Base-by-base conservation (phyloP, 2,888 invertebrate species). In the Uloborus plumipes region DNA sequence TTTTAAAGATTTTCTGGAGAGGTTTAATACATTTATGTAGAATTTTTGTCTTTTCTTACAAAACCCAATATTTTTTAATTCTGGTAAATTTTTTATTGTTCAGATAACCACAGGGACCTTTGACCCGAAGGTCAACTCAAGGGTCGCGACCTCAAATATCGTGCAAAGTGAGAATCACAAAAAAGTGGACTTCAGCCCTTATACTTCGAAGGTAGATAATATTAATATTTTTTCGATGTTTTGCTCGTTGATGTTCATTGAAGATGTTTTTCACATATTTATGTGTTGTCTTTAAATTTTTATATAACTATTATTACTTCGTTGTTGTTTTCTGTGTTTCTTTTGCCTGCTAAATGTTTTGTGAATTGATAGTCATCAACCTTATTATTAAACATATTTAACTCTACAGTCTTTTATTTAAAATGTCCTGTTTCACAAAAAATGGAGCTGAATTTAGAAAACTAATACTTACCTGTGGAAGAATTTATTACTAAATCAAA, bases 161-260 rank as follows among this genome's bases (percentile, higher is more conserved):
- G 73, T 62, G 79, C 53, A 73, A 69, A 73, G 66, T 61, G 79
- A 79, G 73, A 79, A 73, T 73, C 73, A 58, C 73, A 79, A 79
- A 79, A 79, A 79, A 73, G 79, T 79, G 79, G 79, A 79, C 73
- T 79, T 79, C 79, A 79, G 73, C 69, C 59, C 58, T 62, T 67
- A 65, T 53, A 62, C 55, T 26, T 53, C 79, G 31, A 71, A 79
- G 79, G 79, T 79, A 79, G n/a, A 51, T 9, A 50, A 67, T 61
- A 62, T 73, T 78, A 20, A 64, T 73, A 67, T 76, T 61, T 69
- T 76, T 47, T 67, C 50, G 22, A 65, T 71, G 65, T 58, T 71
- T 71, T 53, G 51, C 31, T 76, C 59, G 69, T 62, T 76, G 76
- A 59, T 18, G 66, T 49, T 76, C 39, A 16, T 76, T n/a, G 14